These are phyloP conservation scores for Chaenocephalus aceratus DNA, from an alignment of 2,113 vertebrate genomes.

Conservation along the genomic window DNA sequence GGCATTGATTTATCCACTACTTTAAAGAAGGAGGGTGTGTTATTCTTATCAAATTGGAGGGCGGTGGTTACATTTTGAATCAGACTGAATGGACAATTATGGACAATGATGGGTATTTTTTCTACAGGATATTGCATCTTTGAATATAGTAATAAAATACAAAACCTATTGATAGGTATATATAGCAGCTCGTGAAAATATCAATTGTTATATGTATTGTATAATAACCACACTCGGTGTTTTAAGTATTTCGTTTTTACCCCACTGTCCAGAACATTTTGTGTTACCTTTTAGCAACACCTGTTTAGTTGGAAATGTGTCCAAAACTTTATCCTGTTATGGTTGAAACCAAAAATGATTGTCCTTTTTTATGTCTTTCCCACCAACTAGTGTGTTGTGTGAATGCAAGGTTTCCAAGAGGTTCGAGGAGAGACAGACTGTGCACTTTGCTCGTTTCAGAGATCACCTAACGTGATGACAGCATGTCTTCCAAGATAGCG, in stretches of 20 bases:
- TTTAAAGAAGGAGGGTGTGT: slow-evolving; percentile 72
- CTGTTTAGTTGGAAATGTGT: slow-evolving; percentile 45
- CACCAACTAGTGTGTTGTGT: slow-evolving; percentile 25
- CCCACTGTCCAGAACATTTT: slow-evolving; percentile 42
- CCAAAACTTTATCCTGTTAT: slow-evolving; percentile 52
- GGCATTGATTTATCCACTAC: slow-evolving; percentile 49
- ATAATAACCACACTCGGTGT: slow-evolving; percentile 63
- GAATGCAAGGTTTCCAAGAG: slow-evolving; percentile 45
- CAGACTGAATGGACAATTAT: slow-evolving; percentile 55
- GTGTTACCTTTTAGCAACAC: slow-evolving; percentile 55
- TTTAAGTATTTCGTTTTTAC: slow-evolving; percentile 61
- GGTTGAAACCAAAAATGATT: slow-evolving; percentile 67
- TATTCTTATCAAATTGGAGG: slow-evolving; percentile 46
- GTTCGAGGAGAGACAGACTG: slow-evolving; percentile 44
- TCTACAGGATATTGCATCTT: slow-evolving; percentile 62
- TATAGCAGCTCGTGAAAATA: slow-evolving; percentile 67
- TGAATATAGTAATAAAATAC: slow-evolving; percentile 60
- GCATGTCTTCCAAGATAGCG: slow-evolving; percentile 74
- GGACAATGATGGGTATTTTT: slow-evolving; percentile 55
- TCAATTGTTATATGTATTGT: slow-evolving; percentile 67
- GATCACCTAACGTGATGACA: slow-evolving; percentile 35
- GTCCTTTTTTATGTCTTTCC: slow-evolving; percentile 52
- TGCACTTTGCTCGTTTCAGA: slow-evolving; percentile 61
- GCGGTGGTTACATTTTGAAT: slow-evolving; percentile 65
- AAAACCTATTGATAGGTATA: slow-evolving; percentile 55